Conservation (phyloP, 2,797 vertebrate species). For the Sebastes minor region DNA sequence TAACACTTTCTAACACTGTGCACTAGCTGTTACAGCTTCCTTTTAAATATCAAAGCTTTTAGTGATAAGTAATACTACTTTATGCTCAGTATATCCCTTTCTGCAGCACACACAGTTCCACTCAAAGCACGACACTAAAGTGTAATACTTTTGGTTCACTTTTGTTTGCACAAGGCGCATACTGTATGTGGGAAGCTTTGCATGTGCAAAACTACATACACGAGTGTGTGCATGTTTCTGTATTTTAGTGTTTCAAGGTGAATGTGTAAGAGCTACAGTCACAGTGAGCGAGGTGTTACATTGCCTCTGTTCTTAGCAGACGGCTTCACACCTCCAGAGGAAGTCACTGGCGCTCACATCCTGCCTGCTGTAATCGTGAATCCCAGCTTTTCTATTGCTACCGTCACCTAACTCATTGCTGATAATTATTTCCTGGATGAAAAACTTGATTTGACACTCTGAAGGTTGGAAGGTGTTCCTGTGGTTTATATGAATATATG, state of each 20-base stretch:
- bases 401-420: neutral
- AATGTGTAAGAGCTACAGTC: constrained; percentile 28
- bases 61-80: neutral
- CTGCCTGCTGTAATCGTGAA: constrained; percentile 11
- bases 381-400: constrained; percentile 5
- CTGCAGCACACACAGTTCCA: neutral
- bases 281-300: constrained; percentile 42
- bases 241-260: constrained; percentile 19
- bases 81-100: neutral
- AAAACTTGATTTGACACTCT: neutral
- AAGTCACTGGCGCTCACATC: constrained; percentile 37
- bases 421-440: constrained; percentile 26
- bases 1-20: neutral
- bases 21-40: neutral
- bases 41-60: neutral
- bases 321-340: constrained; percentile 46
- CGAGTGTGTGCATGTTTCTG: constrained; percentile 4
- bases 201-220: neutral
- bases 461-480: neutral
- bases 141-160: neutral
- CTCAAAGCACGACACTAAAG: neutral
- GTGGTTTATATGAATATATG: neutral
- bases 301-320: constrained; percentile 52
- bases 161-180: neutral
- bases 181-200: neutral